phyloP scores from a whole-genome alignment of 1,140 invertebrate species.

The Papilio polyxenes region DNA sequence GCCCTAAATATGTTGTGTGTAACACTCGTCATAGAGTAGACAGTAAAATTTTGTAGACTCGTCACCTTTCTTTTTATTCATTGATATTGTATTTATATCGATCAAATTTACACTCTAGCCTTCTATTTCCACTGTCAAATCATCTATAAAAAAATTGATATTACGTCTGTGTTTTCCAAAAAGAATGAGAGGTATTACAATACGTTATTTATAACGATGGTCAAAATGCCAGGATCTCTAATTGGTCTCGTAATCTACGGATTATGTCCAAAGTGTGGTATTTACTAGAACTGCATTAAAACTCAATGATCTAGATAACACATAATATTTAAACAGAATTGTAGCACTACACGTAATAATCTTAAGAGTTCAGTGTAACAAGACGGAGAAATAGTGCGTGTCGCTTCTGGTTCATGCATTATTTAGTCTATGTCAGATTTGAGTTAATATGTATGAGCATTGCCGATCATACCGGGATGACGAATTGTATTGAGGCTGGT shows the following conservation, averaged over 20 bases:
- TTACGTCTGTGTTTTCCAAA: no score
- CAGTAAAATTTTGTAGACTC: slow-evolving; percentile 7
- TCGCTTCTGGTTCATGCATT: slow-evolving; percentile 36
- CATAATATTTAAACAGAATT: no score
- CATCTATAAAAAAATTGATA: no score
- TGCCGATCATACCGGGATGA: slow-evolving; percentile 57
- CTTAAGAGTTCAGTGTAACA: not conserved
- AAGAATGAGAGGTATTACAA: no score
- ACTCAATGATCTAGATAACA: no score
- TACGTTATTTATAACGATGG: no score
- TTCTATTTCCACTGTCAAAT: no score
- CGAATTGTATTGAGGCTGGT: slow-evolving; percentile 58
- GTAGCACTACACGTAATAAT: not conserved
- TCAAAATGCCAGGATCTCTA: no score
- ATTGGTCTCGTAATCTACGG: no score
- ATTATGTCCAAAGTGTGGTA: no score
- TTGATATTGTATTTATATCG: no score
- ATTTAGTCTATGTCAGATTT: slow-evolving; percentile 48
- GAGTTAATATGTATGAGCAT: slow-evolving; percentile 58
- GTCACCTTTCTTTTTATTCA: not conserved
- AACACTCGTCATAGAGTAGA: slow-evolving; percentile 35
- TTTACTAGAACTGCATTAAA: not conserved
- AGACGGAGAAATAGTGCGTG: slow-evolving; percentile 7
- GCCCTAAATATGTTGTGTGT: slow-evolving; percentile 35
- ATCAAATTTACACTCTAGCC: no score